These are phyloP conservation scores for Achroia grisella DNA, from an alignment of 1,140 invertebrate genomes.

Conservation along the genomic window DNA sequence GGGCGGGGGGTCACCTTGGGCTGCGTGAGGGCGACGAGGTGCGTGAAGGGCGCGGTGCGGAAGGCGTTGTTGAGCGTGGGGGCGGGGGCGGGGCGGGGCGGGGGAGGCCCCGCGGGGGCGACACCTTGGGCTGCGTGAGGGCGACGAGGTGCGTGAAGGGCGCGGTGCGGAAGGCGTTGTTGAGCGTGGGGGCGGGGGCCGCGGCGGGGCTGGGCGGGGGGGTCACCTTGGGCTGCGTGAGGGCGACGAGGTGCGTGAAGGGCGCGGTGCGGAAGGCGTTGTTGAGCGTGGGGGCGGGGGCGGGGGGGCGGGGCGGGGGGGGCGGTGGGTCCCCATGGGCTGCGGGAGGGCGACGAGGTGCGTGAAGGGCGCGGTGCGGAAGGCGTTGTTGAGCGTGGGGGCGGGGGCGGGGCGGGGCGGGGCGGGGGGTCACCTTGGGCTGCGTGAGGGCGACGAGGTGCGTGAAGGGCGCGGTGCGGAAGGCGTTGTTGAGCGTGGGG, in stretches of 20 bases:
- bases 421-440: slow-evolving; percentile 80
- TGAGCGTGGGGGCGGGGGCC: slow-evolving; percentile 88
- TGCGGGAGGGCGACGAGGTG: slow-evolving; percentile 89
- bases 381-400: slow-evolving; percentile 86
- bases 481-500: slow-evolving; percentile 87
- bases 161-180: too few relatives aligned
- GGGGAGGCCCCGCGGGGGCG: slow-evolving; percentile 88
- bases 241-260: slow-evolving; percentile 79
- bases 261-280: slow-evolving; percentile 84
- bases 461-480: slow-evolving; percentile 90
- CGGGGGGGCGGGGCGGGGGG: slow-evolving; percentile 86
- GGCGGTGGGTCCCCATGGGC: slow-evolving; percentile 90
- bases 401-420: slow-evolving; percentile 82
- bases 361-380: slow-evolving; percentile 90
- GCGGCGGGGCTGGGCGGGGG: slow-evolving; percentile 90
- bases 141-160: too few relatives aligned
- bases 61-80: slow-evolving; percentile 88
- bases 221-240: slow-evolving; percentile 89
- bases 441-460: slow-evolving; percentile 89
- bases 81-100: slow-evolving; percentile 87
- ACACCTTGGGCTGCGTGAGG: slow-evolving; percentile 76
- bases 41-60: slow-evolving; percentile 89
- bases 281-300: slow-evolving; percentile 82
- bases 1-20: slow-evolving; percentile 89
- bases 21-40: slow-evolving; percentile 88